Conservation (phyloP, 2,888 invertebrate species). For the Cancer borealis region DNA sequence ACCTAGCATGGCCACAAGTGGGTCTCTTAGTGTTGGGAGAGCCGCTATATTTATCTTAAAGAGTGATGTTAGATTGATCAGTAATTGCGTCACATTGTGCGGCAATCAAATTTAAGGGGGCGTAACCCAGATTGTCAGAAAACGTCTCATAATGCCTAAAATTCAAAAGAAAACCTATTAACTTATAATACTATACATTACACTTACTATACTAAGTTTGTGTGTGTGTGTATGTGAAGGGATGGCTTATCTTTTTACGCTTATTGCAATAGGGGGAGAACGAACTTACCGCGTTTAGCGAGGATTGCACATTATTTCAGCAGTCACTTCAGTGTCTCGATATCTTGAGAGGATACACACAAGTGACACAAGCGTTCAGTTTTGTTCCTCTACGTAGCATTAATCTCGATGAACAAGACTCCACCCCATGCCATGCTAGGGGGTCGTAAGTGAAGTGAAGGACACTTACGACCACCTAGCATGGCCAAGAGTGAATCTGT, state of each 20-base stretch:
- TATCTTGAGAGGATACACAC: not conserved
- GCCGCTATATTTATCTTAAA: not conserved
- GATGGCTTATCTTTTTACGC: too few species aligned
- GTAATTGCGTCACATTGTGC: too few species aligned
- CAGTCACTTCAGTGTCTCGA: not conserved
- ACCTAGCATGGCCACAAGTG: slow-evolving; percentile 17
- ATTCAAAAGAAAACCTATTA: too few species aligned
- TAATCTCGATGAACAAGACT: not conserved
- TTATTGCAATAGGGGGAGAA: too few species aligned
- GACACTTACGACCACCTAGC: slow-evolving; percentile 47
- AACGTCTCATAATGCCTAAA: too few species aligned
- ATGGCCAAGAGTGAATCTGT: not conserved
- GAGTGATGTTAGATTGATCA: too few species aligned
- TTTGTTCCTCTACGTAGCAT: not conserved
- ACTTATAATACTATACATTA: too few species aligned
- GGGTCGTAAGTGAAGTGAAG: slow-evolving; percentile 33
- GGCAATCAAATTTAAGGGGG: too few species aligned
- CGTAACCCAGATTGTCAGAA: too few species aligned
- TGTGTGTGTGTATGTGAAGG: too few species aligned
- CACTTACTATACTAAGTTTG: too few species aligned
- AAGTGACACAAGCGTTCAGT: not conserved
- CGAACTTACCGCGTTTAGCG: not conserved
- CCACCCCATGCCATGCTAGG: slow-evolving; percentile 29
- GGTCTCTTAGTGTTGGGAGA: not conserved
- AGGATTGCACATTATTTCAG: not conserved